Base-by-base conservation (phyloP, 2,797 vertebrate species). In the Acridotheres tristis region DNA sequence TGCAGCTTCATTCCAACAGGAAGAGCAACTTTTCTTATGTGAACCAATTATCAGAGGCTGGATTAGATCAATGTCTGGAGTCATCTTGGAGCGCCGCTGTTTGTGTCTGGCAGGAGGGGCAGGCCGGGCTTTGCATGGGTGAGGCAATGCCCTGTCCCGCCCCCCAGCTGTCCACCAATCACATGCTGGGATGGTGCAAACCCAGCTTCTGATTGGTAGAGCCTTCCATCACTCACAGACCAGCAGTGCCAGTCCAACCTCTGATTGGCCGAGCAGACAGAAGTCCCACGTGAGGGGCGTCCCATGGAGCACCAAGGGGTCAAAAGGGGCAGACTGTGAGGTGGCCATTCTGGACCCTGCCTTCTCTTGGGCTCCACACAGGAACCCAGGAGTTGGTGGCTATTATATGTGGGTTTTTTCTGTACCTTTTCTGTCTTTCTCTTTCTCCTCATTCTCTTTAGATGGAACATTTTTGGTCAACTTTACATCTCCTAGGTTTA, bases 321-420 rank as follows among this genome's bases (percentile, higher is more conserved):
- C 42, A 65, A 48, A 50, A 21, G 10, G 36, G 26, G 6, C 36
- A 36, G 43, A 15, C 13, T 0, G 0, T 1, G 13, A 2, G 3
- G 20, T 1, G 5, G 3, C 5, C 3, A 0, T 27, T 36, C 7
- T 32, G 17, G 14, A 1, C 3, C 11, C 17, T 51, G 26, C 11
- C 2, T 58, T 32, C 1, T 12, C 9, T 21, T 10, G 6, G 2
- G 1, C 0, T 10, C 1, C 0, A 0, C 0, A 0, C 30, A 8
- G 45, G 8, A 10, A 0, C 3, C 0, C 2, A 5, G 18, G 18
- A 13, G 7, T 3, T 32, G 27, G 18, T 58, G 16, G 8, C 8
- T 36, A 1, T 9, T 43, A 1, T 10, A 5, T 13, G 5, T 22
- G 8, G 11, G 34, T 8, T 6, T 18, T 40, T 27, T 74, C 7